These are phyloP conservation scores for Aeoliscus strigatus DNA, from an alignment of 2,797 vertebrate genomes.

Conservation along the genomic window DNA sequence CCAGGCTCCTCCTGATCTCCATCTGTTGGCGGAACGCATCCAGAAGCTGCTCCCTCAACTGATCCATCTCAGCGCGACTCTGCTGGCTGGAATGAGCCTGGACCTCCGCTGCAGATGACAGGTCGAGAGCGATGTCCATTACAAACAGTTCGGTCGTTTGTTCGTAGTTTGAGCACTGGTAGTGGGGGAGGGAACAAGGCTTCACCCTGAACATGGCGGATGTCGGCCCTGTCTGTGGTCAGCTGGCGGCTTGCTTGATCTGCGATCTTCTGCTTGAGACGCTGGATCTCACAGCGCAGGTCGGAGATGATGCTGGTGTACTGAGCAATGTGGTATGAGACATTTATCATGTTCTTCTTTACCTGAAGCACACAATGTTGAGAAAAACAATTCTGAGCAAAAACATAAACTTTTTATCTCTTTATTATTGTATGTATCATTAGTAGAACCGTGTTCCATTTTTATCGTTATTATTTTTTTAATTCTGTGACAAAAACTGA, in stretches of 20 bases:
- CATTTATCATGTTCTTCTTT: conserved; percentile 83
- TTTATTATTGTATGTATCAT: too few species aligned
- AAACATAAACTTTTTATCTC: too few species aligned
- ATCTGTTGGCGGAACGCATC: conserved; percentile 83
- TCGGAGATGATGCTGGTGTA: conserved; percentile 87
- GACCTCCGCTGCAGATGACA: conserved; percentile 80
- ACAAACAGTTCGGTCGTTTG: background rate
- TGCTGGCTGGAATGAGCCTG: conserved; percentile 77
- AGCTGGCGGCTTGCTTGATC: conserved; percentile 69
- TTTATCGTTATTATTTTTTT: too few species aligned
- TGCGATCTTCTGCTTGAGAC: conserved; percentile 81
- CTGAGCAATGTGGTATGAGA: conserved; percentile 87
- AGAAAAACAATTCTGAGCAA: background rate
- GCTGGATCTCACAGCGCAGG: conserved; percentile 80
- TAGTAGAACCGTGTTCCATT: too few species aligned
- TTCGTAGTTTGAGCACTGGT: background rate
- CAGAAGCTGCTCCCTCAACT: conserved; percentile 79
- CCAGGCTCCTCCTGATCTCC: conserved; percentile 80
- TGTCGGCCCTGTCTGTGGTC: conserved; percentile 64
- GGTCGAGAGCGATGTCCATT: too few species aligned
- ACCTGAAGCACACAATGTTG: conserved; percentile 66
- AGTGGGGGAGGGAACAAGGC: background rate
- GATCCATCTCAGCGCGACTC: conserved; percentile 75
- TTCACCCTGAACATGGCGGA: conserved; percentile 80
- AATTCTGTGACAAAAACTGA: too few species aligned